Percentiles rank a stretch among this genome's conserved stretches.
phyloP scores from a whole-genome alignment of 1,140 invertebrate genomes.

The Aphelinus certus region DNA sequence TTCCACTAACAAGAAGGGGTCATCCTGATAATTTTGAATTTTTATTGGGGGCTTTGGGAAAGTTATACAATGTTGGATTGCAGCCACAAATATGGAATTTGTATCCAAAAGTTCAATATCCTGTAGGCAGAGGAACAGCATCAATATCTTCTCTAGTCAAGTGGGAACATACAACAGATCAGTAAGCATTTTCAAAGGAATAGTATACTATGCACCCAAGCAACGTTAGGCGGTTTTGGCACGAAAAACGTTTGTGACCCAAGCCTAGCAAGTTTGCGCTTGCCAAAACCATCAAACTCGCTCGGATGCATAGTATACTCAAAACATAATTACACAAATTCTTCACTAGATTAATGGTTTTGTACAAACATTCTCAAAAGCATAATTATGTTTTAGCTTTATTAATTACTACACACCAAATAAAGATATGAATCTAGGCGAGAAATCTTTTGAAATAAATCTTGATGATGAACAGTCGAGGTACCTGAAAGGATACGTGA shows the following conservation, averaged over 20 bases:
- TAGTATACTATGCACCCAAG: too few relatives aligned
- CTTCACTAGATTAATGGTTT: background rate
- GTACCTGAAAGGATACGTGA: conserved; percentile 81
- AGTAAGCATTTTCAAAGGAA: conserved; percentile 61
- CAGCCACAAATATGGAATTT: conserved; percentile 66
- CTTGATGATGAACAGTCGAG: conserved; percentile 74
- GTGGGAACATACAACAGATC: conserved; percentile 83
- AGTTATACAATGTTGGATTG: conserved; percentile 70
- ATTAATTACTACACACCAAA: conserved; percentile 67
- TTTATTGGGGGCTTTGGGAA: conserved; percentile 76
- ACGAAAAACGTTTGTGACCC: too few relatives aligned
- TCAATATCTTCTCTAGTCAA: conserved; percentile 72
- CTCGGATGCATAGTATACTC: too few relatives aligned
- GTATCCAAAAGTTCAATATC: conserved; percentile 71
- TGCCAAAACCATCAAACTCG: too few relatives aligned
- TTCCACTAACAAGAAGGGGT: conserved; percentile 80
- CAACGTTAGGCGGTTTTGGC: too few relatives aligned
- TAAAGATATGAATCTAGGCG: conserved; percentile 69
- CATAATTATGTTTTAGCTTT: conserved; percentile 62
- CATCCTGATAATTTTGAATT: conserved; percentile 74
- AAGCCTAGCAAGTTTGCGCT: too few relatives aligned
- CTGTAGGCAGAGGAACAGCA: conserved; percentile 74
- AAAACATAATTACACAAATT: too few relatives aligned
- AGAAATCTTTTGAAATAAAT: conserved; percentile 70
- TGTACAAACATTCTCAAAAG: background rate